Base-by-base conservation (phyloP, 2,113 vertebrate species). In the Notiomystis cincta region DNA sequence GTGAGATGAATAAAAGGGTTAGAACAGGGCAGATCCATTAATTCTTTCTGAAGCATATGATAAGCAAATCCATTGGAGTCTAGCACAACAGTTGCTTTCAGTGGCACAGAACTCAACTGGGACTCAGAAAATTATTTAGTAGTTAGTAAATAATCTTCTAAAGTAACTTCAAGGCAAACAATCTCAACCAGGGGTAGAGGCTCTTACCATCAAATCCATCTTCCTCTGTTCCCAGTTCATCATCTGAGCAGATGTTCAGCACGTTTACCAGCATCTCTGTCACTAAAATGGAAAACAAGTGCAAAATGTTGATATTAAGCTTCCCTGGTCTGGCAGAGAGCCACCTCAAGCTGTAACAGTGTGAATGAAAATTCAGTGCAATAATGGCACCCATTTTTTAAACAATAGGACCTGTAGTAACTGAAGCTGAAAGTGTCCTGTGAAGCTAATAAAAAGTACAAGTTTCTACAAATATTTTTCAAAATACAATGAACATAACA, bases 221-320 rank as follows among this genome's bases (percentile, higher is more conserved):
- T 96, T 99, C 99, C 38, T 99, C 99, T 23, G 99, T 99, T 42
- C 99, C 99, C 56, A 99, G 90, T 97, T 99, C 99, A 90, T 99
- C 99, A 42, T 99, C 99, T 95, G 99, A 99, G 97, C 99, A 99
- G 98, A 99, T 99, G 95, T 99, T 99, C 95, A 99, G 96, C 27
- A 99, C 99, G 3, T 99, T 99, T 78, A 99, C 99, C 81, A 99
- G 98, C 99, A 99, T 99, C 97, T 99, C 99, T 60, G 99, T 99
- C 97, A 99, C 99, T 99, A 92, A 30, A 96, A 79, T 51, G 27
- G 72, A 83, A 90, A 91, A 92, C 15, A 95, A 60, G 83, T 17
- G 75, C 56, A 71, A 82, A 81, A 67, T 18, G 18, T 92, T 56
- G 33, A 27, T 73, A 58, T 20, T 50, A 48, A 71, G 56, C 22